Percentiles rank a stretch among this genome's conserved stretches.
These are phyloP conservation scores for Lithophane ornitopus DNA, from an alignment of 2,888 invertebrate species.

Conservation along the genomic window DNA sequence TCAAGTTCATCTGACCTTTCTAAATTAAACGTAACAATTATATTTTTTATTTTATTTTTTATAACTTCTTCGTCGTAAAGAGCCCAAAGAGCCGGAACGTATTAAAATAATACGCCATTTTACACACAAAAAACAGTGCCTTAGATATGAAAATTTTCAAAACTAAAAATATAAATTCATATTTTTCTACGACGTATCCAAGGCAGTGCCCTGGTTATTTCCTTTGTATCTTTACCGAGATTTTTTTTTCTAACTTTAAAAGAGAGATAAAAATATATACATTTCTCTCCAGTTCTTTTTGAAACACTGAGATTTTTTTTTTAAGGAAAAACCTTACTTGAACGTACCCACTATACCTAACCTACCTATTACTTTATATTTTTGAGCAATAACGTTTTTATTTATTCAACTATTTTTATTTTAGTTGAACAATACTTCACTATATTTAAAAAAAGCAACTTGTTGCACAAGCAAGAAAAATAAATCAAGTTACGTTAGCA, in stretches of 20 bases:
- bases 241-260: conserved; percentile 43
- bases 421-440: too few species aligned
- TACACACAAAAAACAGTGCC: conserved; percentile 31
- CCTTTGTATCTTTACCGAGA: conserved; percentile 27
- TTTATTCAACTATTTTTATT: too few species aligned
- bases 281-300: conserved; percentile 3
- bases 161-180: conserved; percentile 50
- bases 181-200: conserved; percentile 39
- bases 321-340: too few species aligned
- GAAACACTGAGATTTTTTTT: background rate
- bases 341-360: too few species aligned
- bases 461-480: background rate
- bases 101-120: conserved; percentile 48
- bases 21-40: conserved; percentile 2
- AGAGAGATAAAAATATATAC: conserved; percentile 8
- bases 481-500: background rate
- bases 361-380: too few species aligned
- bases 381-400: too few species aligned
- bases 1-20: conserved; percentile 12
- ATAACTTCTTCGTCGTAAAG: conserved; percentile 24
- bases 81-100: conserved; percentile 39
- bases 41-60: conserved; percentile 35
- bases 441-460: background rate
- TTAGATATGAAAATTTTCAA: conserved; percentile 4
- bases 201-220: conserved; percentile 20